These are phyloP conservation scores for Poecile atricapillus DNA, from an alignment of 2,113 vertebrate species.

Conservation along the genomic window DNA sequence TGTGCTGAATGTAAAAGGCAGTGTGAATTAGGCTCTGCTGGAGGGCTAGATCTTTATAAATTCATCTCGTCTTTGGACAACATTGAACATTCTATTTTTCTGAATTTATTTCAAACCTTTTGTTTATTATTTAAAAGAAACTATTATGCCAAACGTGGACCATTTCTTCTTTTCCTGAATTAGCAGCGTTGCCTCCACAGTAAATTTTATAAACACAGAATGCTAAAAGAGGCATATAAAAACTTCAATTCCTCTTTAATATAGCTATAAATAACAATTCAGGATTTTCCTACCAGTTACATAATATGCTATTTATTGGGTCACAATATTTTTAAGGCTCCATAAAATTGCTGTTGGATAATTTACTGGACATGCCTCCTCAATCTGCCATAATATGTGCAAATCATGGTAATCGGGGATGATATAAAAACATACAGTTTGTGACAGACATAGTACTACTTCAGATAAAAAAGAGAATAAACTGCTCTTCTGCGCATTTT, in stretches of 20 bases:
- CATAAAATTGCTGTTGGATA: neutral
- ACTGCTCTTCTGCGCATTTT: neutral
- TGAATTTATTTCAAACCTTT: neutral
- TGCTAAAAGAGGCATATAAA: neutral
- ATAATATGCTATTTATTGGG: neutral
- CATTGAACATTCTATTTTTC: neutral
- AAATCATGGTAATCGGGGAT: neutral
- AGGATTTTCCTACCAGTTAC: neutral
- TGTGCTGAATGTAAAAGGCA: slow-evolving; percentile 16
- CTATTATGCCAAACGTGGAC: neutral
- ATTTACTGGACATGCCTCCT: neutral
- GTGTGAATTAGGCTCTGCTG: neutral
- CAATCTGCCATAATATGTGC: neutral
- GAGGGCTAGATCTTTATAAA: neutral
- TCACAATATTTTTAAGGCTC: neutral
- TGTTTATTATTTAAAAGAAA: slow-evolving; percentile 3
- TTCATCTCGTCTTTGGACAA: neutral
- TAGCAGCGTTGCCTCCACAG: neutral
- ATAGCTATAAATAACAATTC: neutral
- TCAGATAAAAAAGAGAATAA: neutral
- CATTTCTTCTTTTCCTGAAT: neutral
- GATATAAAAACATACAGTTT: neutral
- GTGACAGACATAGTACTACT: neutral
- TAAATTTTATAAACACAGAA: neutral
- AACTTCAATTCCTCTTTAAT: neutral